Evolutionary conservation across 1,140 invertebrate species (phyloP), one percentile per base, ranked within the genome.

Genomic region (Dryas iulia): DNA sequence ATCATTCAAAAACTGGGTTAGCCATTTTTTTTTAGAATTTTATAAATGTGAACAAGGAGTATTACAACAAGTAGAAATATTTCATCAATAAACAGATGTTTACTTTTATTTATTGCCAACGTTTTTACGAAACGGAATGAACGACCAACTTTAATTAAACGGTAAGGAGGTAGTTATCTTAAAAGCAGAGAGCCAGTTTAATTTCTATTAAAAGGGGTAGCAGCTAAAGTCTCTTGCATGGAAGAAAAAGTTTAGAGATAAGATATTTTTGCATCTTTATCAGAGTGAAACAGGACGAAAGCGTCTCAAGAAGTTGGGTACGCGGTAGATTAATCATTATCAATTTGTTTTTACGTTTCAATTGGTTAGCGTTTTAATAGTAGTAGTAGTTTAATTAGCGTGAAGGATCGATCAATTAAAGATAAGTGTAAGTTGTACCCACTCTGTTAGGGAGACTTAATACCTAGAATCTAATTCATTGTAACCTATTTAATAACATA

Each of bases 231-330:
- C 74, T 79, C 76, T 72, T 77, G 74, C 76, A 74, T 74, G 76
- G 74, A 86, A 84, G 82, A 86, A 90, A 89, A 90, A 89, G 84
- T 90, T 87, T 86, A 71, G 77, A 81, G 86, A 89, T 87, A 90
- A 89, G 82, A 84, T 84, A 81, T 75, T 82, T 86, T 85, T 81
- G 72, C 85, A 80, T 82, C 79, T 82, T 81, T 81, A 79, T 81
- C 76, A 74, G 72, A 61, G 71, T 73, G 74, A 80, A 81, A 77
- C 74, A 80, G 74, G 60, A 70, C 68, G 59, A 62, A 28, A 66
- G 54, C 66, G 71, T 67, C 63, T 61, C 56, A 65, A 64, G 31
- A 58, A 84, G 64, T 83, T 78, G 66, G 66, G 68, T 71, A 77
- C 57, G 70, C 61, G 74, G 72, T 71, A 75, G 84, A 87, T 87